These are phyloP conservation scores for Polietes domitor DNA, from an alignment of 2,888 invertebrate genomes.

Conservation along the genomic window DNA sequence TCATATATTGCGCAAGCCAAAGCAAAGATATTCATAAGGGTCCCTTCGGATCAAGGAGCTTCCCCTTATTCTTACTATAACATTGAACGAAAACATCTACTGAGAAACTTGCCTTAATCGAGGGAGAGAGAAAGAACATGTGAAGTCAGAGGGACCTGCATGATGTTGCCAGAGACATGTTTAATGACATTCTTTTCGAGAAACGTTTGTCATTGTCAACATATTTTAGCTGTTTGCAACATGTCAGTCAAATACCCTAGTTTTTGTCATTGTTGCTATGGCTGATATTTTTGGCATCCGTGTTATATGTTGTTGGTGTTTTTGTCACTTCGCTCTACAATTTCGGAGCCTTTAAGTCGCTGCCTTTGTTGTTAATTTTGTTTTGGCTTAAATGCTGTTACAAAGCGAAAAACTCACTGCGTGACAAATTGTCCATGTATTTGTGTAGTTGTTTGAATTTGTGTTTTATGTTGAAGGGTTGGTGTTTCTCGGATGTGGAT, in stretches of 20 bases:
- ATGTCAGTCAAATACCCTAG: too few relatives aligned
- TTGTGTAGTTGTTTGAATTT: conserved; percentile 35
- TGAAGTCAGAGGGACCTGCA: background rate
- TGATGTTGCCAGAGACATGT: background rate
- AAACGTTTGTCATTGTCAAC: background rate
- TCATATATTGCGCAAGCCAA: too few relatives aligned
- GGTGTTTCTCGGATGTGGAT: background rate
- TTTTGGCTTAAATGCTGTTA: conserved; percentile 18
- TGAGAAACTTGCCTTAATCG: too few relatives aligned
- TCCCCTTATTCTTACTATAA: too few relatives aligned
- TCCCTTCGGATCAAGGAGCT: too few relatives aligned
- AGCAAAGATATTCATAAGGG: too few relatives aligned
- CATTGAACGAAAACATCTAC: too few relatives aligned
- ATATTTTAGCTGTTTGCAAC: background rate
- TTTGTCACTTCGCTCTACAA: background rate
- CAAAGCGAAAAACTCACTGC: background rate
- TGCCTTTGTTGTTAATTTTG: conserved; percentile 22
- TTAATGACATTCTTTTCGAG: background rate
- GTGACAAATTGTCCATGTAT: background rate
- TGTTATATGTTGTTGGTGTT: background rate
- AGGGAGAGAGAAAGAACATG: too few relatives aligned
- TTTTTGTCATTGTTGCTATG: background rate
- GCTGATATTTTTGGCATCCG: background rate
- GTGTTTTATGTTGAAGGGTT: background rate
- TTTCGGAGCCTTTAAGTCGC: conserved; percentile 10